Evolutionary conservation across 2,888 invertebrate genomes (phyloP), one percentile per base, ranked within the genome.

Genomic region (Leptinotarsa tumamoca): DNA sequence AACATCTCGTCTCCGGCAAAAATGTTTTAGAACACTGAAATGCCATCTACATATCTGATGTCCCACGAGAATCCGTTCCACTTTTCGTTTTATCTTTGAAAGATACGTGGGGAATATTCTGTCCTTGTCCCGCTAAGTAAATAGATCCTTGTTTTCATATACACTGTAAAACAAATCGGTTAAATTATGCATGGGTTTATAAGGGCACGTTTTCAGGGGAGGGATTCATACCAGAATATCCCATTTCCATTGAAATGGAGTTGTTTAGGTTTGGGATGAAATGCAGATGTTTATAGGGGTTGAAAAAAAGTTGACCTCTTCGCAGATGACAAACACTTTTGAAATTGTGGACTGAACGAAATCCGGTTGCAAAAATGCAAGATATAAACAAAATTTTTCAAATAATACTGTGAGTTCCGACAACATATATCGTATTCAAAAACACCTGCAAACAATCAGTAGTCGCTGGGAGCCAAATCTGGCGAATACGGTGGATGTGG

Each of bases 21-120:
- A 63, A 63, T 63, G 63, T 27, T 63, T n/a, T 17, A 43, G 84
- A 86, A 87, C 87, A 86, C 84, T 80, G 85, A 87, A 87, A 86
- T 83, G 84, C 87, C 86, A 88, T 88, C 87, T 88, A 85, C 88
- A 88, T 88, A 85, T 86, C 83, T 88, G 83, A 88, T 88, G 83
- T 87, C 88, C 85, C 87, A 27, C 43, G 87, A 84, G 88, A 85
- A 74, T 54, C 67, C 56, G 68, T 71, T 76, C 73, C 72, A 76
- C 72, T 76, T 75, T 66, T 68, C 71, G 49, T 73, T 79, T 79
- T 76, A 76, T 77, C 74, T 71, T 67, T 75, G 70, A 70, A 76
- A 67, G 73, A 43, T 68, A 51, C 51, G n/a, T 50, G 23, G 21
- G n/a, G 23, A 73, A 61, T 68, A 66, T 74, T 66, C 72, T 49